Conservation (phyloP, 2,797 vertebrate genomes). For the Rhabdomys pumilio region DNA sequence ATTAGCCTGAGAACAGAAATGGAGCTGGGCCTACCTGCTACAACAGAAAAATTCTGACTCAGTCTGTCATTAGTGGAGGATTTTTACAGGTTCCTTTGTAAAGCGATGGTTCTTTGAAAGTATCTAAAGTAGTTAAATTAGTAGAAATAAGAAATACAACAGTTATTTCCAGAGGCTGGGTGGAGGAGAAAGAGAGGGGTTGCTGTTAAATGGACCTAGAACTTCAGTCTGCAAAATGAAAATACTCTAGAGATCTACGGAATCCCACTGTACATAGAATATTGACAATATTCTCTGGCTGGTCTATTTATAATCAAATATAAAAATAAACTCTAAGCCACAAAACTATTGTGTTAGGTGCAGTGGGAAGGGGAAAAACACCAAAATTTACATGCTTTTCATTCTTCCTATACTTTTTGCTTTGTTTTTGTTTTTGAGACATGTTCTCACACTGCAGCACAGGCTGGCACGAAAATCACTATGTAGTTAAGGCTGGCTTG, state of each 20-base stretch:
- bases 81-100: neutral
- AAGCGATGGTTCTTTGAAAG: neutral
- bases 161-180: neutral
- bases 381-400: neutral
- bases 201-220: neutral
- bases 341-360: neutral
- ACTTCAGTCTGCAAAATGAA: neutral
- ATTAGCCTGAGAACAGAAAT: neutral
- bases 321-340: neutral
- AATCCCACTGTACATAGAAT: neutral
- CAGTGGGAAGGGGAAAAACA: neutral
- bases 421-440: neutral
- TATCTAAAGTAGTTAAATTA: conserved; percentile 37
- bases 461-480: neutral
- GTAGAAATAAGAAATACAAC: conserved; percentile 21
- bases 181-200: neutral
- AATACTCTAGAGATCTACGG: neutral
- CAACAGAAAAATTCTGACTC: neutral
- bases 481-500: neutral
- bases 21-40: neutral
- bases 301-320: conserved; percentile 7
- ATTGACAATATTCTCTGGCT: neutral
- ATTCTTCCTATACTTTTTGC: neutral
- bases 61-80: neutral
- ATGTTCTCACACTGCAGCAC: neutral